Base-by-base conservation (phyloP, 30 jellyfish, hydroid and myxozoan genomes). In the Aurelia coerulea region DNA sequence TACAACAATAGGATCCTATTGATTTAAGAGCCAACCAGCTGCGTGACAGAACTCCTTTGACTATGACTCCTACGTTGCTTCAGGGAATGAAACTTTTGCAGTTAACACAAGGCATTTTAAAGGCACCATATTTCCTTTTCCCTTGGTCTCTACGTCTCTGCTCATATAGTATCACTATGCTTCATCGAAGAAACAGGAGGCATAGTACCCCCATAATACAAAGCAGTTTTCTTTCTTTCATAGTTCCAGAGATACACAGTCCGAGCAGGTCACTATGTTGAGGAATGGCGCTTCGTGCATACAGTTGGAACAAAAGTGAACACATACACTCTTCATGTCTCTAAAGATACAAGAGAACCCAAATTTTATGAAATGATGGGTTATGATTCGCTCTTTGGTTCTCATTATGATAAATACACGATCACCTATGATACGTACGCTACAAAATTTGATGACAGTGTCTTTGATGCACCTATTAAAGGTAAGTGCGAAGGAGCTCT, bases 331-430 rank as follows among this genome's bases (percentile, higher is more conserved):
- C 50, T 87, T 39, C 78, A 87, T 42, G 84, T 78, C 42, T 29
- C 79, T 2, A 52, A 68, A 37, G 85, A 53, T 53, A 23, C 31
- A 16, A 35, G 81, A 13, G 53, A 53, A 17, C 96, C 96, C 5
- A 73, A 65, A 14, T 87, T 52, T 56, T 87, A 87, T 59, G 90
- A 87, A 63, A 87, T 87, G 96, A 64, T 19, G 34, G 96, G 96
- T 10, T 87, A 65, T 62, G 96, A 87, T 65, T 66, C 90, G 10
- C 83, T 87, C 51, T 67, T 64, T 60, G 96, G 96, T 32, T 87
- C 96, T 31, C 96, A 87, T 80, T 87, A 15, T 71, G 96, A 87
- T 70, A 81, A 75, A 16, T 87, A 87, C 87, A 87, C 78, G 60
- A 78, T 87, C 54, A 42, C 78, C 0, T 87, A 87, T 62, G 77